phyloP scores from a whole-genome alignment of 2,797 vertebrate genomes.

The Melanogrammus aeglefinus region DNA sequence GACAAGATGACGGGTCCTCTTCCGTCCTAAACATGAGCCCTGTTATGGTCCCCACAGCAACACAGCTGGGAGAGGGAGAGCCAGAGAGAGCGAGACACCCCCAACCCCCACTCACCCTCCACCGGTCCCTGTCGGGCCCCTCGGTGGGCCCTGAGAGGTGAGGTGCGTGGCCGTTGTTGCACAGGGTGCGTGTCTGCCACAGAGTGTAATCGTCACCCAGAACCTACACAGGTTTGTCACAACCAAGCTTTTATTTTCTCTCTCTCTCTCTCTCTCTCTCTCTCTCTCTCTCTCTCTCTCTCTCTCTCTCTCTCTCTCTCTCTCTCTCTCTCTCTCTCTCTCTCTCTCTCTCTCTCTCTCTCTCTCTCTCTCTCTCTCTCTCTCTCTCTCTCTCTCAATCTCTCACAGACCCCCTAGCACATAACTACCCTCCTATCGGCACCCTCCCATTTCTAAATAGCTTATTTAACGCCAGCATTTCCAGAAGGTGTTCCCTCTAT shows the following conservation, averaged over 20 bases:
- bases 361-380: too few species aligned
- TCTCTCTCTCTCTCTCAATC: slow-evolving; percentile 37
- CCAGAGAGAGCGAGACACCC: not conserved
- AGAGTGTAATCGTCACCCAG: slow-evolving; percentile 49
- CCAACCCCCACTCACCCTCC: slow-evolving; percentile 24
- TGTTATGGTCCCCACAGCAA: slow-evolving; percentile 30
- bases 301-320: too few species aligned
- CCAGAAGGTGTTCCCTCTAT: slow-evolving; percentile 61
- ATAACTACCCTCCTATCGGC: slow-evolving; percentile 1
- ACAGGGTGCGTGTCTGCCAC: slow-evolving; percentile 63
- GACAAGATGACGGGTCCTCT: slow-evolving; percentile 60
- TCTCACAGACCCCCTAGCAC: slow-evolving; percentile 38
- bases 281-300: not conserved
- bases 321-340: too few species aligned
- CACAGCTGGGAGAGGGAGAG: not conserved
- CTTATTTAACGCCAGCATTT: slow-evolving; percentile 60
- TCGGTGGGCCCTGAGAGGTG: slow-evolving; percentile 50
- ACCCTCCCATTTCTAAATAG: slow-evolving; percentile 41
- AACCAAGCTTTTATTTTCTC: slow-evolving; percentile 29
- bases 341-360: too few species aligned
- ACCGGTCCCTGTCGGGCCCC: slow-evolving; percentile 22
- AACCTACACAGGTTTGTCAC: slow-evolving; percentile 67
- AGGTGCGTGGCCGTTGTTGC: slow-evolving; percentile 45
- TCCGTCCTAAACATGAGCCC: not conserved
- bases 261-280: not conserved